Evolutionary conservation across 2,888 invertebrate species (phyloP).

Genomic region (Pheosia tremula): DNA sequence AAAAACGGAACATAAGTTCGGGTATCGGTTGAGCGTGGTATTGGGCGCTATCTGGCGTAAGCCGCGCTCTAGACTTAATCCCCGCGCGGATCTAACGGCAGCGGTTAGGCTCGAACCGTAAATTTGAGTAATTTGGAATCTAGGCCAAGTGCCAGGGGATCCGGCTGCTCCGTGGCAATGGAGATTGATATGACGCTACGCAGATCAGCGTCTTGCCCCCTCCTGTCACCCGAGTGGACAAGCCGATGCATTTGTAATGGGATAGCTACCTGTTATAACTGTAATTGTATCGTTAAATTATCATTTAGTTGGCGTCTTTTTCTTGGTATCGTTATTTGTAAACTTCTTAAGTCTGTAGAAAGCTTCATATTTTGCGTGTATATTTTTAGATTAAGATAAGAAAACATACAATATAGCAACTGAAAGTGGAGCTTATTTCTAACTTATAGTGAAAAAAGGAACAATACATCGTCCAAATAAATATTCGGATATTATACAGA

Average conservation of each 20-base stretch:
- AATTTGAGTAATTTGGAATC: constrained; percentile 83
- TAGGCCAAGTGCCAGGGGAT: constrained; percentile 84
- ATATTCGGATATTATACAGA: neutral
- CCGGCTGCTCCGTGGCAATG: constrained; percentile 69
- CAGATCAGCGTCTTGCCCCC: constrained; percentile 62
- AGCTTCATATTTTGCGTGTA: too few species aligned
- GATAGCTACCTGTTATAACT: constrained; percentile 35
- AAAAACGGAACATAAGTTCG: constrained; percentile 62
- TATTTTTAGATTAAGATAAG: too few species aligned
- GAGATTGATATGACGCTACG: constrained; percentile 81
- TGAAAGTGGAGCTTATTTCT: too few species aligned
- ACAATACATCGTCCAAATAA: too few species aligned
- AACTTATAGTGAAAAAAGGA: too few species aligned
- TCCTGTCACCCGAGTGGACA: constrained; percentile 58
- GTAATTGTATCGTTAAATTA: constrained; percentile 25
- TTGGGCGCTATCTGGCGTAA: constrained; percentile 71
- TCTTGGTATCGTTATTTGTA: constrained; percentile 19
- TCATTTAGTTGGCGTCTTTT: constrained; percentile 19
- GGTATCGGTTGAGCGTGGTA: constrained; percentile 71
- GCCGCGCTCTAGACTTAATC: constrained; percentile 75
- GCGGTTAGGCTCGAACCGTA: constrained; percentile 78
- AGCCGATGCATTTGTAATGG: constrained; percentile 69
- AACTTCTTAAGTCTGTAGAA: neutral
- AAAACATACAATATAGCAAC: too few species aligned
- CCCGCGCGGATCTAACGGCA: constrained; percentile 66